phyloP scores from a whole-genome alignment of 2,888 invertebrate species.

The Rhingia rostrata region DNA sequence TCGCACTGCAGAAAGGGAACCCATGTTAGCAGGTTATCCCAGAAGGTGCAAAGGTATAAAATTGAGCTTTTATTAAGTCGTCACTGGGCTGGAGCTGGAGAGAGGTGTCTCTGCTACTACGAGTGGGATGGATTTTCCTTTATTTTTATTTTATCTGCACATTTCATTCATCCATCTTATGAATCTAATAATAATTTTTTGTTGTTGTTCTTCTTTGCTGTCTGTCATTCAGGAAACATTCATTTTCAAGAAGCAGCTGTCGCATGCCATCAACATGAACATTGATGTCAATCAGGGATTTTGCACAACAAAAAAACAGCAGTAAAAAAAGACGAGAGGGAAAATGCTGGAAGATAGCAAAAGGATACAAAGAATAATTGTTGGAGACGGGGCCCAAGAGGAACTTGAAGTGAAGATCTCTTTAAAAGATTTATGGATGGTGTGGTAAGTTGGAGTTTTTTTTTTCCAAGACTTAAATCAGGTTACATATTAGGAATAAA shows the following conservation, averaged over 20 bases:
- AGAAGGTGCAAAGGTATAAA: conserved; percentile 63
- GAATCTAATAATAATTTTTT: conserved; percentile 53
- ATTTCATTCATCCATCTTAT: conserved; percentile 71
- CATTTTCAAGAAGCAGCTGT: conserved; percentile 67
- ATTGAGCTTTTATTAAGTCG: conserved; percentile 73
- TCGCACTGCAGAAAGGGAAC: conserved; percentile 17
- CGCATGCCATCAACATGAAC: conserved; percentile 72
- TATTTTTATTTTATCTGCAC: conserved; percentile 26
- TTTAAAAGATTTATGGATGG: conserved; percentile 16
- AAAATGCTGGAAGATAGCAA: not conserved
- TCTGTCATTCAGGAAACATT: conserved; percentile 64
- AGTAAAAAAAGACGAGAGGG: not conserved
- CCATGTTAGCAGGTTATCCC: conserved; percentile 31
- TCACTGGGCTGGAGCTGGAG: conserved; percentile 24
- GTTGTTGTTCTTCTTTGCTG: conserved; percentile 12
- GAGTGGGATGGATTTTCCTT: conserved; percentile 44
- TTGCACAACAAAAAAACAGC: too few relatives aligned
- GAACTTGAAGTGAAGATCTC: conserved; percentile 38
- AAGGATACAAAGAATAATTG: conserved; percentile 2
- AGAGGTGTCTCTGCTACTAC: conserved; percentile 42
- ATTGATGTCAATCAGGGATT: conserved; percentile 70
- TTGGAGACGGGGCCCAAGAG: conserved; percentile 37
- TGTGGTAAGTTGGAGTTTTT: not conserved
- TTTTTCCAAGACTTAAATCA: conserved; percentile 4
- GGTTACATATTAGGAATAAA: not conserved